Evolutionary conservation across 2,797 vertebrate genomes (phyloP), one percentile per base, ranked within the genome.

Genomic region (Bradypus variegatus): DNA sequence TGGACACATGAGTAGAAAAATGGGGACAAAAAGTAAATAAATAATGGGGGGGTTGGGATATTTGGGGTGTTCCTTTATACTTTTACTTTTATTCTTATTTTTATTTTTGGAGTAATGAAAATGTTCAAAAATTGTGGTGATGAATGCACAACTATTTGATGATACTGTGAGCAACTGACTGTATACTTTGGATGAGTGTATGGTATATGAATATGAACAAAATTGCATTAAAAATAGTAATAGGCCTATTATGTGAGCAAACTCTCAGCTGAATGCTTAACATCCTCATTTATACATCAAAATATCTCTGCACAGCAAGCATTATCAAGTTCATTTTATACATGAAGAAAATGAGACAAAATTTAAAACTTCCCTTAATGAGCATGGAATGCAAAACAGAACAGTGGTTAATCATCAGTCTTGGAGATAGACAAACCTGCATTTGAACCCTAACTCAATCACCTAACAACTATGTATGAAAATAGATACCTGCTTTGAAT

Each of bases 311-410:
- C 25, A 81, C 60, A 72, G 76, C 53, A 89, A 93, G 6, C 73
- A 53, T 87, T 80, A 84, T 50, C 33, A 78, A 92, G 60, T 70
- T 90, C 80, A 93, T 75, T 92, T 80, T 81, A 65, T 23, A 84
- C 2, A 16, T 27, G 27, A 93, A 92, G 82, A 86, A 89, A 91
- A 90, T 87, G n/a, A 93, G 19, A 53, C n/a, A 88, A 62, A 93
- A 94, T 90, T 65, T 64, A 70, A 90, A 4, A 91, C 36, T 87
- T 79, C 8, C 50, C n/a, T 90, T 90, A 89, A 33, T n/a, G 62
- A 75, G 41, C 6, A 91, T 21, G 15, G 33, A 83, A 88, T 64
- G 6, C 25, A 88, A 91, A 94, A 77, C 18, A 65, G 3, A 55
- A 41, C 0, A 55, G 29, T 19, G 11, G 53, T 62, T 88, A 62